Percentiles rank a stretch among this genome's conserved stretches.
Evolutionary conservation across 2,888 invertebrate genomes (phyloP).

Genomic region (Volucella inanis): DNA sequence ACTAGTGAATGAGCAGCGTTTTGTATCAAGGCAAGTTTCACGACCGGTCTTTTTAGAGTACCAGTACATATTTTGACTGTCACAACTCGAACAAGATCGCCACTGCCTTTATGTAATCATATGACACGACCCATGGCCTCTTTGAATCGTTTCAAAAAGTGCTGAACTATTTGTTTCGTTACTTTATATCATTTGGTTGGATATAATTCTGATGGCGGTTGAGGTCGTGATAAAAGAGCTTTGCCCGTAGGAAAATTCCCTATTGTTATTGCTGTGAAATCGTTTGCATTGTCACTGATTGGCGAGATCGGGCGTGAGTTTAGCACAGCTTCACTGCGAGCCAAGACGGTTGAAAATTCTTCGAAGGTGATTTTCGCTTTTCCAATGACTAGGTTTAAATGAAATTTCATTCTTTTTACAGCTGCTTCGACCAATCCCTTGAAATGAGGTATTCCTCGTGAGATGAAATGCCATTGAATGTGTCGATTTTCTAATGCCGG

Average conservation of each 20-base stretch:
- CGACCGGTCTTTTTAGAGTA: slow-evolving; percentile 3
- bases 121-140: slow-evolving; percentile 16
- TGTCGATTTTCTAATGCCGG: too few relatives aligned
- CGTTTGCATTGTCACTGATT: not conserved
- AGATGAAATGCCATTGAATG: too few relatives aligned
- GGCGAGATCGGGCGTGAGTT: too few relatives aligned
- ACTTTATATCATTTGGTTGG: slow-evolving; percentile 11
- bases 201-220: slow-evolving; percentile 15
- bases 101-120: slow-evolving; percentile 7
- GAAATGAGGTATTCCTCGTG: not conserved
- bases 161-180: slow-evolving; percentile 10
- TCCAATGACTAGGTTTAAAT: too few relatives aligned
- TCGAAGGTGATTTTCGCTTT: too few relatives aligned
- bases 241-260: not conserved
- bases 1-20: not conserved
- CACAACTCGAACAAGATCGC: slow-evolving; percentile 12
- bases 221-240: slow-evolving; percentile 15
- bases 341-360: too few relatives aligned
- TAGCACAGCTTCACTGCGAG: slow-evolving; percentile 13
- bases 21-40: slow-evolving; percentile 8
- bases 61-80: not conserved
- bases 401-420: too few relatives aligned
- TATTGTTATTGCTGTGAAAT: slow-evolving; percentile 10
- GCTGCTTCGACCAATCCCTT: slow-evolving; percentile 27
- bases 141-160: slow-evolving; percentile 8